These are phyloP conservation scores for Corapipo altera DNA, from an alignment of 2,113 vertebrate species.

Conservation along the genomic window DNA sequence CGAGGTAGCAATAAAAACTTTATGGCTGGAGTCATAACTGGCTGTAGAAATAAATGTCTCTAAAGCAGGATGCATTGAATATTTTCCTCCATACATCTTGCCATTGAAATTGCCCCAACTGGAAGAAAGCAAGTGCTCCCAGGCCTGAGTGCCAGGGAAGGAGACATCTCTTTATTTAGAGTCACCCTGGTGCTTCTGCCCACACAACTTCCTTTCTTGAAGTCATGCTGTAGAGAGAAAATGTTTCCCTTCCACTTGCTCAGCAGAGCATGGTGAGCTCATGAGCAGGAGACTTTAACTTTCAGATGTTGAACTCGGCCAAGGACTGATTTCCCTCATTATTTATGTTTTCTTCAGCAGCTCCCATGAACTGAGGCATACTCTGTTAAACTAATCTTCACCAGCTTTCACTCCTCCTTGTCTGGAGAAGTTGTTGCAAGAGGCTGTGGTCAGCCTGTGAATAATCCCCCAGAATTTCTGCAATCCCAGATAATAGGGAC, in stretches of 20 bases:
- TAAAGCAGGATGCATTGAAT: neutral
- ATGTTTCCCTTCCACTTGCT: slow-evolving; percentile 58
- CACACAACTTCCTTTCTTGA: slow-evolving; percentile 63
- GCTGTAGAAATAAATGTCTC: neutral
- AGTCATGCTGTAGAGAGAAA: slow-evolving; percentile 50
- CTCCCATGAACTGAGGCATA: neutral
- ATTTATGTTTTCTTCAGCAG: slow-evolving; percentile 14
- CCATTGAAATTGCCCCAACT: neutral
- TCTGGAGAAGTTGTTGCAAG: slow-evolving; percentile 31
- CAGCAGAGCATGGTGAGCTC: slow-evolving; percentile 46
- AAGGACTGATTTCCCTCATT: neutral
- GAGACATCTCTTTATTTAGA: neutral
- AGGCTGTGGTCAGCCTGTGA: neutral
- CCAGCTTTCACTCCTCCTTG: slow-evolving; percentile 20
- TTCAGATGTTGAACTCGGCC: neutral
- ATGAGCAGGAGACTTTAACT: slow-evolving; percentile 52
- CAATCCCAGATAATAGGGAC: neutral
- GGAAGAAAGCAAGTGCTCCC: neutral
- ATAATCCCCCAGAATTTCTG: slow-evolving; percentile 4
- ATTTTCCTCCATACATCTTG: neutral
- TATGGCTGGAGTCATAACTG: neutral
- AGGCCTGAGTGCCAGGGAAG: neutral
- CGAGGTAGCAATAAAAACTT: slow-evolving; percentile 41
- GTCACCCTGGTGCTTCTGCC: slow-evolving; percentile 26
- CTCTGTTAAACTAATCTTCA: slow-evolving; percentile 13